phyloP scores from a whole-genome alignment of 2,797 vertebrate species.

The Hippocampus kuda region DNA sequence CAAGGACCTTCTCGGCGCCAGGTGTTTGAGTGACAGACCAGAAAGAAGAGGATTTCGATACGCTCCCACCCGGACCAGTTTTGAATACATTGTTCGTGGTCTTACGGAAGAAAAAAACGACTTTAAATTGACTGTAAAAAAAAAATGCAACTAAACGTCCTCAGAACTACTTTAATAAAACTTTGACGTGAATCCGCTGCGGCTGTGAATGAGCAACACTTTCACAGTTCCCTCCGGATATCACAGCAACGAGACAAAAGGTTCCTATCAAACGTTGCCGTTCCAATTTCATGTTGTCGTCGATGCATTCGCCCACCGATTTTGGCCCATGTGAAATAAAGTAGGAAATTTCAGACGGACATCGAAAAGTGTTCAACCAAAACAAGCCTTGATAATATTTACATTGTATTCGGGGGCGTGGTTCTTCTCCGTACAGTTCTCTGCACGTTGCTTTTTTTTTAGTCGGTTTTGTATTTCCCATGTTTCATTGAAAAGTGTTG shows the following conservation, averaged over 20 bases:
- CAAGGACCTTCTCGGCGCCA: background rate
- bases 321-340: too few relatives aligned
- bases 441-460: too few relatives aligned
- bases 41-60: background rate
- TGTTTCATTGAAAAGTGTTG: too few relatives aligned
- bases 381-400: too few relatives aligned
- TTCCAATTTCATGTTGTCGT: too few relatives aligned
- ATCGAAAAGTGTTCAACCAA: too few relatives aligned
- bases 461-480: too few relatives aligned
- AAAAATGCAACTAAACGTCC: background rate
- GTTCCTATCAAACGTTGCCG: background rate
- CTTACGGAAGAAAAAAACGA: background rate
- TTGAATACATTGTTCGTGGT: slow-evolving; percentile 27
- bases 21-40: background rate
- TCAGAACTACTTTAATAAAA: background rate
- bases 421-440: too few relatives aligned
- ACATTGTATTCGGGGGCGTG: too few relatives aligned
- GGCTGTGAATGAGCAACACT: slow-evolving; percentile 2
- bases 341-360: too few relatives aligned
- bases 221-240: slow-evolving; percentile 14
- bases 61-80: background rate
- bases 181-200: background rate
- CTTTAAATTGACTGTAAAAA: background rate
- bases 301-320: too few relatives aligned
- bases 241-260: background rate